Base-by-base conservation (phyloP, 2,888 invertebrate species). In the Belgica antarctica region DNA sequence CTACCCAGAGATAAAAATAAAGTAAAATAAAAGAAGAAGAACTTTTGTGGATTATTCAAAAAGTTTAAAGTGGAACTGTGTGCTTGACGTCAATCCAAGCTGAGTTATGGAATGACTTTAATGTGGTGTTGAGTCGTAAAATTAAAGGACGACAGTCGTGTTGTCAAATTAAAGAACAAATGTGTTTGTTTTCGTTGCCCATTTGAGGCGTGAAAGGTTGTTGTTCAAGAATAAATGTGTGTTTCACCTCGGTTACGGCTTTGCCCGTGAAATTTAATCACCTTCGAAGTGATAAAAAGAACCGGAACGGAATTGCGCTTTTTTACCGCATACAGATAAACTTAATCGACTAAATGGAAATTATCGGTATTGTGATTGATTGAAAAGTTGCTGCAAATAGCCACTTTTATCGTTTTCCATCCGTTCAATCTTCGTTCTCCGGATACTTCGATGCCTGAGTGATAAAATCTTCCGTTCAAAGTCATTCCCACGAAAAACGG, bases 341-440 rank as follows among this genome's bases (percentile, higher is more conserved):
- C 34, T 31, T 31, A 8, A 31, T 31, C 34, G 34, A 31, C 12
- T 5, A 46, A 12, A n/a, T n/a, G n/a, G n/a, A 27, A 59, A 59
- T 59, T 52, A 52, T 22, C 52, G 24, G 12, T 10, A 25, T 41
- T 47, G 65, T 65, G 65, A 65, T 65, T 65, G 65, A 65, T 63
- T 65, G 65, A 46, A 65, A 65, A 46, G 47, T 65, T 36, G 63
- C 41, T 36, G 63, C 27, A 24, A 36, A 63, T 65, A 47, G 65
- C n/a, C 65, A 65, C 47, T n/a, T 46, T 62, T 59, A 24, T 62
- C 8, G n/a, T n/a, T n/a, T n/a, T n/a, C n/a, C n/a, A n/a, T n/a
- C n/a, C n/a, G n/a, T n/a, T n/a, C n/a, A n/a, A n/a, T n/a, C n/a
- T n/a, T n/a, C n/a, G n/a, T n/a, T n/a, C n/a, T n/a, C n/a, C n/a